These are phyloP conservation scores for Petrocephalus schoutedeni DNA, from an alignment of 2,797 vertebrate genomes.

Conservation along the genomic window DNA sequence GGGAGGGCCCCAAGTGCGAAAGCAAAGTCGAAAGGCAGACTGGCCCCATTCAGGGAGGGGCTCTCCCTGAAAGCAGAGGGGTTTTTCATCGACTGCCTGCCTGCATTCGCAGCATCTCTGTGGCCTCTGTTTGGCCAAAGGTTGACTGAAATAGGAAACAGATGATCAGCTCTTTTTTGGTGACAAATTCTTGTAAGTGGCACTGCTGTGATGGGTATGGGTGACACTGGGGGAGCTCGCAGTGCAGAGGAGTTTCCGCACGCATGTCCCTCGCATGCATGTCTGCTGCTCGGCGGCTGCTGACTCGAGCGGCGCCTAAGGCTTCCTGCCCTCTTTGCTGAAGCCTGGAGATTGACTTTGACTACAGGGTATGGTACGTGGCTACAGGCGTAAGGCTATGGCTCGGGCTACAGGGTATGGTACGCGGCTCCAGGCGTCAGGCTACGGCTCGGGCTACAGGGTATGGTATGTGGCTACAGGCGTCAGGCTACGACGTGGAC, in stretches of 20 bases:
- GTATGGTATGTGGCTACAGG: too few species aligned
- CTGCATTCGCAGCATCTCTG: constrained; percentile 41
- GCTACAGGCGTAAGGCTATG: too few species aligned
- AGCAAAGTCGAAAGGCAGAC: neutral
- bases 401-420: too few species aligned
- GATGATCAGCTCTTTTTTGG: constrained; percentile 64
- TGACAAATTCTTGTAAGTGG: constrained; percentile 67
- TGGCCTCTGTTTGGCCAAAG: constrained; percentile 59
- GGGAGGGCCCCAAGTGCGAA: neutral
- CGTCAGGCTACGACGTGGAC: too few species aligned
- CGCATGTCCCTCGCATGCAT: constrained; percentile 49
- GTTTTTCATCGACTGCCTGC: neutral
- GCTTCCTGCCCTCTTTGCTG: constrained; percentile 43
- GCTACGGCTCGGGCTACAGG: too few species aligned
- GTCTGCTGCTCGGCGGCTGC: constrained; percentile 39
- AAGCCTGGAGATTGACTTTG: constrained; percentile 35
- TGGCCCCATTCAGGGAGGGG: neutral
- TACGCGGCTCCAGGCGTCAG: too few species aligned
- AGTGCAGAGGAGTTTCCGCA: constrained; percentile 25
- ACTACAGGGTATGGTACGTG: too few species aligned
- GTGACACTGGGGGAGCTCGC: constrained; percentile 56
- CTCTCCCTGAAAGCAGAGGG: constrained; percentile 20
- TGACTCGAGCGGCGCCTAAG: neutral
- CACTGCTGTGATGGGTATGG: constrained; percentile 50
- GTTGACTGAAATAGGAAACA: constrained; percentile 61